phyloP scores from a whole-genome alignment of 2,888 invertebrate species.

The Helobdella robusta region DNA sequence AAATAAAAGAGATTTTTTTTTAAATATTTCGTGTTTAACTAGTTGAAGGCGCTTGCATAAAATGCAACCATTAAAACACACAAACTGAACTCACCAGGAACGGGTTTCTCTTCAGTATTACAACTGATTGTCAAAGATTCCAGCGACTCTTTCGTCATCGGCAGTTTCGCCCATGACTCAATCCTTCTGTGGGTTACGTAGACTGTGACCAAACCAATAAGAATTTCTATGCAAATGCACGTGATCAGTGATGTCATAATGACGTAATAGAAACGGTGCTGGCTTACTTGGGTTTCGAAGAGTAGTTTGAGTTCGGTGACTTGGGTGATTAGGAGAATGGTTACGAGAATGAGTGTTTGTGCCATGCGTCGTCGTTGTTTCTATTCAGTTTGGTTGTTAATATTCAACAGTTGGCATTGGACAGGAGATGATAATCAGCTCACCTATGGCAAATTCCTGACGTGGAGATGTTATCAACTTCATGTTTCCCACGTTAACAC shows the following conservation, averaged over 20 bases:
- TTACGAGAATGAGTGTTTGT: conserved; percentile 21
- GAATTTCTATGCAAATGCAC: conserved; percentile 19
- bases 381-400: too few relatives aligned
- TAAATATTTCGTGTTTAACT: not conserved
- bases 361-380: too few relatives aligned
- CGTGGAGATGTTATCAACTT: too few relatives aligned
- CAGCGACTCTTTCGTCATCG: not conserved
- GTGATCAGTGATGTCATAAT: conserved; percentile 20
- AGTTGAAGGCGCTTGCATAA: not conserved
- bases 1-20: too few relatives aligned
- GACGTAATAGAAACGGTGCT: conserved; percentile 24
- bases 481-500: too few relatives aligned
- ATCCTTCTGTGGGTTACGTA: conserved; percentile 21
- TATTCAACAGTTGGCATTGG: too few relatives aligned
- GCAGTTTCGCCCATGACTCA: not conserved
- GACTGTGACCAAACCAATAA: conserved; percentile 21
- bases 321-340: conserved; percentile 22
- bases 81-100: too few relatives aligned
- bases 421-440: too few relatives aligned
- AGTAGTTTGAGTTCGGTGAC: conserved; percentile 21
- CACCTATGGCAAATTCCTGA: too few relatives aligned
- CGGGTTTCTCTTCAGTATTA: too few relatives aligned
- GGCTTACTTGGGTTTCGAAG: conserved; percentile 20
- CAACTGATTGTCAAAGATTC: too few relatives aligned
- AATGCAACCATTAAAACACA: not conserved